Conservation (phyloP, 2,797 vertebrate genomes). For the Galaxias olidus region DNA sequence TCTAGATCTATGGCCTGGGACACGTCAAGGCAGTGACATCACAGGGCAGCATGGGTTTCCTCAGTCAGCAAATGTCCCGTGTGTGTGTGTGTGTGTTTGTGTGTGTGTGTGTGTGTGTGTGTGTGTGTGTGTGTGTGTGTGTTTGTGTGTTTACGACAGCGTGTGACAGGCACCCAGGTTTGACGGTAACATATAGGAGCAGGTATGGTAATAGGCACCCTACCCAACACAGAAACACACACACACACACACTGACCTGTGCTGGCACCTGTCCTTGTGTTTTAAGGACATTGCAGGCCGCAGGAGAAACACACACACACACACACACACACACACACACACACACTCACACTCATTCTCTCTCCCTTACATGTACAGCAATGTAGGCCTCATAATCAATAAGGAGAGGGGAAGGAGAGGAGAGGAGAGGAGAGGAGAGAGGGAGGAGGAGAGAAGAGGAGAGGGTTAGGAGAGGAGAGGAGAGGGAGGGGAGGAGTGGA, state of each 20-base stretch:
- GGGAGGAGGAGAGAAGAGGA: neutral
- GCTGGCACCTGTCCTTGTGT: conserved; percentile 4
- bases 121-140: neutral
- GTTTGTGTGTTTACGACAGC: neutral
- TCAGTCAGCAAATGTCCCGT: neutral
- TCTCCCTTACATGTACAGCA: no score
- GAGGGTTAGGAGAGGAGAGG: neutral
- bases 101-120: conserved; percentile 9
- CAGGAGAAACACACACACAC: neutral
- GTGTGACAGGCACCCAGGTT: neutral
- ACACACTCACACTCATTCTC: no score
- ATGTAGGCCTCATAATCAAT: no score
- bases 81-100: conserved; percentile 10
- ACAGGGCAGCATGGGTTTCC: no score
- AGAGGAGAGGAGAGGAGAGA: neutral
- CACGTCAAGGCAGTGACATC: no score
- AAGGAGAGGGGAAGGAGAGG: neutral
- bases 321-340: neutral
- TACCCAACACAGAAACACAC: conserved; percentile 8
- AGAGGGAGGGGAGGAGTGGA: neutral
- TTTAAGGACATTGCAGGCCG: conserved; percentile 4
- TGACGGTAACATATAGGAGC: conserved; percentile 22
- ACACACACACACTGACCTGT: neutral
- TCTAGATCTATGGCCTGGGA: no score
- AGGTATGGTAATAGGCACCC: conserved; percentile 23